Conservation (phyloP, 2,888 invertebrate species). For the Patella depressa region DNA sequence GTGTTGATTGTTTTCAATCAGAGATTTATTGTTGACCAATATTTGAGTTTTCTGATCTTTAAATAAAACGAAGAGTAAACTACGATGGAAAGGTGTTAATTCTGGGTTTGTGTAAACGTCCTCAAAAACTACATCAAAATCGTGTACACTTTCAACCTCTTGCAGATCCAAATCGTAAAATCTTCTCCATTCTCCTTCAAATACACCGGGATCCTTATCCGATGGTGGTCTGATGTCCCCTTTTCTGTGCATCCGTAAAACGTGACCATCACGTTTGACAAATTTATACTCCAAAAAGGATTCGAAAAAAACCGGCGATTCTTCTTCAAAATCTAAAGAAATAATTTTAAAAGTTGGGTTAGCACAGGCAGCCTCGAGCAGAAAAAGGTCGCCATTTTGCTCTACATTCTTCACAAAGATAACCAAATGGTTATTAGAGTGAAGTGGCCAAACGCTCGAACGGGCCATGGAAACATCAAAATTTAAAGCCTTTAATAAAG, state of each 20-base stretch:
- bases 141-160: background rate
- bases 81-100: slow-evolving; percentile 30
- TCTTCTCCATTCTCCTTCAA: background rate
- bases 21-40: slow-evolving; percentile 32
- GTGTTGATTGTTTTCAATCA: slow-evolving; percentile 32
- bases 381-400: slow-evolving; percentile 34
- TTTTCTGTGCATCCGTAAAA: slow-evolving; percentile 39
- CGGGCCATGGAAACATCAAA: slow-evolving; percentile 28
- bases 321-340: slow-evolving; percentile 36
- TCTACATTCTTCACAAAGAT: slow-evolving; percentile 33
- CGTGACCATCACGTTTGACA: slow-evolving; percentile 31
- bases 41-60: slow-evolving; percentile 31
- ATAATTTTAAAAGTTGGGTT: slow-evolving; percentile 40
- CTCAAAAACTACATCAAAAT: background rate
- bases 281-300: slow-evolving; percentile 44
- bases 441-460: slow-evolving; percentile 19
- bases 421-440: slow-evolving; percentile 35
- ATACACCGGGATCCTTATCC: background rate
- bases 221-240: slow-evolving; percentile 22
- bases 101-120: slow-evolving; percentile 29
- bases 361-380: slow-evolving; percentile 37
- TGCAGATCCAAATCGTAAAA: background rate
- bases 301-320: slow-evolving; percentile 34
- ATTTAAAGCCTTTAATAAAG: slow-evolving; percentile 34
- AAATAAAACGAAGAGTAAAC: slow-evolving; percentile 31